Percentiles rank a stretch among this genome's conserved stretches.
phyloP scores from a whole-genome alignment of 2,888 invertebrate genomes.

The Apamea monoglypha region DNA sequence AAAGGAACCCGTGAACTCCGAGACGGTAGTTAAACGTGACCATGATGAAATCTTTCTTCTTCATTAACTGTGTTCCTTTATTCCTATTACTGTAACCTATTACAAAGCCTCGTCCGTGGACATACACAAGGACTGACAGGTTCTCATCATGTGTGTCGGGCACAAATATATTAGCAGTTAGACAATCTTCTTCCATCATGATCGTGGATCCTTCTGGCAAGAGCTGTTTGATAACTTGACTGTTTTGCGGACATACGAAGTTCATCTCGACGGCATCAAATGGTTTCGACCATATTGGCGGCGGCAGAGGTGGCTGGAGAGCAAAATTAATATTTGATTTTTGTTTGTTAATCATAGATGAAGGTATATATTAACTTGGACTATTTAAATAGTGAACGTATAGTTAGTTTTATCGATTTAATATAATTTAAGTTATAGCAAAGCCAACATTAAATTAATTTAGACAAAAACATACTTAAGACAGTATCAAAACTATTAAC shows the following conservation, averaged over 20 bases:
- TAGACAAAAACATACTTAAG: too few relatives aligned
- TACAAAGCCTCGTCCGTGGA: constrained; percentile 74
- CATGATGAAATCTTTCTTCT: constrained; percentile 67
- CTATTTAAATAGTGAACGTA: neutral
- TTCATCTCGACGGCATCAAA: constrained; percentile 69
- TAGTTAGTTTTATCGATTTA: neutral
- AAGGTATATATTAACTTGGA: neutral
- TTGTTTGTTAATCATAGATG: neutral
- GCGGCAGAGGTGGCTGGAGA: constrained; percentile 72
- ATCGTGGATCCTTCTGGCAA: constrained; percentile 11
- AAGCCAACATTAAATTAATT: too few relatives aligned
- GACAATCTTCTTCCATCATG: constrained; percentile 76
- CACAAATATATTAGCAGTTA: constrained; percentile 80
- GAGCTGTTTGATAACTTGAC: neutral
- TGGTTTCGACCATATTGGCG: constrained; percentile 69
- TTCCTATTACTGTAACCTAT: constrained; percentile 65
- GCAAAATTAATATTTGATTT: constrained; percentile 14
- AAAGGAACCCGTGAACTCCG: constrained; percentile 74
- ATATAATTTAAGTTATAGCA: neutral
- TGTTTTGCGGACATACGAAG: constrained; percentile 71
- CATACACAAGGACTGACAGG: constrained; percentile 70
- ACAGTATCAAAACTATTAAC: too few relatives aligned
- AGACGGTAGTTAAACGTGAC: constrained; percentile 76
- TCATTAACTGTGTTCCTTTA: constrained; percentile 61
- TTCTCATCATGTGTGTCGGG: constrained; percentile 74